Base-by-base conservation (phyloP, 2,888 invertebrate species). In the Troglohyphantes excavatus region DNA sequence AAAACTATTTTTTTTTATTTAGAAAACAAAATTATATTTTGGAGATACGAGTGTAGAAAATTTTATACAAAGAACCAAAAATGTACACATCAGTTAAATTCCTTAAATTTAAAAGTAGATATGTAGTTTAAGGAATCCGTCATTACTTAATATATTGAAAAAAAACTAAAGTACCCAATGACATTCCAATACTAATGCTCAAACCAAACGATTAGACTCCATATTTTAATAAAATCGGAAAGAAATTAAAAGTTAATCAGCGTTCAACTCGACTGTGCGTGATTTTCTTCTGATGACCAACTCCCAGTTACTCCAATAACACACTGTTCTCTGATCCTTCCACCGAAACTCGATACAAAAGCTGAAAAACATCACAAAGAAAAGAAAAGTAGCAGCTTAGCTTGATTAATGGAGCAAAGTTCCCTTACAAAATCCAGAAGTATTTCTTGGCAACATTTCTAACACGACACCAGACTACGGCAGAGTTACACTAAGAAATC, bases 401-500 rank as follows among this genome's bases (percentile, higher is more conserved):
- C 27, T 78, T 86, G 86, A 86, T 86, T 86, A 86, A 86, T 79
- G 86, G 67, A 43, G 29, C n/a, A 27, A 43, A 53, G 46, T 43
- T 67, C 43, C 46, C 33, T 59, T 82, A 59, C 75, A 76, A 29
- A 27, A 33, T 59, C 59, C 29, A 17, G 23, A 61, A 61, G 33
- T 46, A 68, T 59, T 76, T 85, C 85, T 63, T 86, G 78, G 61
- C 61, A 46, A 43, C 72, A 78, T 72, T 86, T 86, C 79, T 72
- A 63, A 70, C 63, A 39, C 17, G 29, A 61, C 84, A 73, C 23
- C 63, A 21, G 43, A 75, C 39, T 17, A 23, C 33, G n/a, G 43
- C 59, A 9, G 46, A 67, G 75, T 75, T 75, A 21, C 59, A 63
- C 72, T 59, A 68, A 85, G 85, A 76, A 76, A 75, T 84, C 75